Evolutionary conservation across 2,888 invertebrate species (phyloP), one percentile per base, ranked within the genome.

Genomic region (Callinectes sapidus): DNA sequence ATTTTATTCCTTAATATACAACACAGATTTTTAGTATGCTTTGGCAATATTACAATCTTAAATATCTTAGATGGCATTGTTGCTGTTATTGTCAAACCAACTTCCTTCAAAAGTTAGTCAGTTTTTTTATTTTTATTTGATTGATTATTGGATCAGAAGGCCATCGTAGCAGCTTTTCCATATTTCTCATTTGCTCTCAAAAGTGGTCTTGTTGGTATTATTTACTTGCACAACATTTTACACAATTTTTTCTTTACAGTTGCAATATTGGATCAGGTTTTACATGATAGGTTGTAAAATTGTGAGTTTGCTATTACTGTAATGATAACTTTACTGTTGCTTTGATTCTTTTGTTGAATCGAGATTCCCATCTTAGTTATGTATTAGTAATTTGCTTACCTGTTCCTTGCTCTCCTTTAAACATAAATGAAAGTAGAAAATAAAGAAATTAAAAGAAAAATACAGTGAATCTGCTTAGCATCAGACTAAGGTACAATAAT

Each of bases 161-260:
- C 71, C 2, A 71, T 71, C 28, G 1, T 71, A 28, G 10, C 71
- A 23, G 28, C 28, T 28, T 8, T 71, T 71, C 28, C 92, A 90
- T 87, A 90, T 42, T 87, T 42, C 48, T 90, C 85, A 90, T 92
- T 66, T 42, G 66, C 77, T 35, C 88, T 87, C 23, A 61, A 91
- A 54, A 55, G 28, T 90, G 28, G 39, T 48, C 90, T 81, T 90
- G 71, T 42, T 90, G 87, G 87, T 90, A 28, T 28, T 71, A 28
- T 71, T 28, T 28, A 28, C 71, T 71, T 71, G 10, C 23, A 23
- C 71, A 28, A 28, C 3, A 2, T 71, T 28, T n/a, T 28, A 23
- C 3, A 61, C 23, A n/a, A 71, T 28, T 28, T 13, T 71, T 71
- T 87, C 87, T 86, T 92, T 90, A 71, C 90, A 88, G 92, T 87